Conservation (phyloP, 2,888 invertebrate species). For the Strigamia transsilvanica region DNA sequence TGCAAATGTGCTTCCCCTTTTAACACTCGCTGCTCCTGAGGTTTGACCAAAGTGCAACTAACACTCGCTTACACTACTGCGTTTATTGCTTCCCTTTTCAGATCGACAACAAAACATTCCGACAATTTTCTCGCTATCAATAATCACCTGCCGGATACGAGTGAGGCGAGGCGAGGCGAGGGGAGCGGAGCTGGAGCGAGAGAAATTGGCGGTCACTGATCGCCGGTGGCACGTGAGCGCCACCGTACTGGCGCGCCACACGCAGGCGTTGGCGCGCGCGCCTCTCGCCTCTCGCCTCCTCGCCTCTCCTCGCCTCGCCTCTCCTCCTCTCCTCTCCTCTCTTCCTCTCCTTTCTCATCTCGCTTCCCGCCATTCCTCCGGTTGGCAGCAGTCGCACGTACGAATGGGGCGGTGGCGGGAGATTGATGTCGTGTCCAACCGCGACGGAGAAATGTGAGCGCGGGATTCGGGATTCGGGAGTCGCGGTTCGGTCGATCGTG, state of each 20-base stretch:
- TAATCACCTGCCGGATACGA: too few relatives aligned
- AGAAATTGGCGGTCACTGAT: too few relatives aligned
- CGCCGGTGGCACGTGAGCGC: background rate
- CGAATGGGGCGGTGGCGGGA: slow-evolving; percentile 36
- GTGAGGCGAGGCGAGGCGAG: too few relatives aligned
- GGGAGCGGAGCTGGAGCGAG: too few relatives aligned
- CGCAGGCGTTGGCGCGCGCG: background rate
- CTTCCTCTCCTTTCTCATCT: background rate
- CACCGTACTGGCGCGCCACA: background rate
- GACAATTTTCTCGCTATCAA: background rate
- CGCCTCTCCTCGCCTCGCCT: too few relatives aligned
- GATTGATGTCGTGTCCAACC: background rate
- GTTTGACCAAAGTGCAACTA: background rate
- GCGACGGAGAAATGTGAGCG: background rate
- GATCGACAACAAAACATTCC: slow-evolving; percentile 3
- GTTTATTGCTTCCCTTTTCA: background rate
- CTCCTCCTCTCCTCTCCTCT: too few relatives aligned
- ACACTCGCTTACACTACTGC: background rate
- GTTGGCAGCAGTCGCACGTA: background rate
- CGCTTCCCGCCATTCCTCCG: slow-evolving; percentile 17
- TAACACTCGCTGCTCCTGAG: background rate
- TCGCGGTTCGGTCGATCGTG: background rate
- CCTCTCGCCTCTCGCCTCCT: background rate
- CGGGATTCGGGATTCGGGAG: background rate
- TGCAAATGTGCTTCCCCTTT: slow-evolving; percentile 20